Percentiles rank a stretch among this genome's conserved stretches.
phyloP scores from a whole-genome alignment of 2,797 vertebrate genomes.

The Epinephelus awoara region DNA sequence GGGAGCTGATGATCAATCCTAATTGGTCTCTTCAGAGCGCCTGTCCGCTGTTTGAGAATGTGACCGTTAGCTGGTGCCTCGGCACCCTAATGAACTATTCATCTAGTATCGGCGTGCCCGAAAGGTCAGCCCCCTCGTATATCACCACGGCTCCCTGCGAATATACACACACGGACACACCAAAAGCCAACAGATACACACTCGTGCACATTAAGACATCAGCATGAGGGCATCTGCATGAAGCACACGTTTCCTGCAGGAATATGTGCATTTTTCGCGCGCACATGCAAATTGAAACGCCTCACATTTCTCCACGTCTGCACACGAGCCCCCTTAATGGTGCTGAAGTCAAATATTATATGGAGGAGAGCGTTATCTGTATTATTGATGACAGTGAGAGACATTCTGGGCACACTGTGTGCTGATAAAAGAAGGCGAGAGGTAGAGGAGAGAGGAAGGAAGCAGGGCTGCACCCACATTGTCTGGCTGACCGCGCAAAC shows the following conservation, averaged over 20 bases:
- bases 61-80: conserved; percentile 67
- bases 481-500: conserved; percentile 10
- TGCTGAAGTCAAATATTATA: conserved; percentile 38
- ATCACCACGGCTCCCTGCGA: conserved; percentile 20
- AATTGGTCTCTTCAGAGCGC: conserved; percentile 85
- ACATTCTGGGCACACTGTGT: conserved; percentile 1
- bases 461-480: conserved; percentile 1
- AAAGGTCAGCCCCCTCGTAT: conserved; percentile 76
- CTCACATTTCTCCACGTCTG: conserved; percentile 4
- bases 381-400: conserved; percentile 32
- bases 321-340: conserved; percentile 33
- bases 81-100: conserved; percentile 80
- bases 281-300: conserved; percentile 10
- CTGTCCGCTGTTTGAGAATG: conserved; percentile 71
- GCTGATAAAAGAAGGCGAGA: conserved; percentile 19
- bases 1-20: conserved; percentile 86
- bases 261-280: conserved; percentile 18
- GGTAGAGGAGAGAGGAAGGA: not conserved
- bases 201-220: conserved; percentile 2
- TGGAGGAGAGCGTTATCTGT: conserved; percentile 20
- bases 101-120: conserved; percentile 65
- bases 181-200: conserved; percentile 16
- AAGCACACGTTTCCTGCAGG: not conserved
- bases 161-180: conserved; percentile 24
- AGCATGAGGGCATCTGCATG: conserved; percentile 1